These are phyloP conservation scores for Falcaria lacertinaria DNA, from an alignment of 2,888 invertebrate genomes.

Conservation along the genomic window DNA sequence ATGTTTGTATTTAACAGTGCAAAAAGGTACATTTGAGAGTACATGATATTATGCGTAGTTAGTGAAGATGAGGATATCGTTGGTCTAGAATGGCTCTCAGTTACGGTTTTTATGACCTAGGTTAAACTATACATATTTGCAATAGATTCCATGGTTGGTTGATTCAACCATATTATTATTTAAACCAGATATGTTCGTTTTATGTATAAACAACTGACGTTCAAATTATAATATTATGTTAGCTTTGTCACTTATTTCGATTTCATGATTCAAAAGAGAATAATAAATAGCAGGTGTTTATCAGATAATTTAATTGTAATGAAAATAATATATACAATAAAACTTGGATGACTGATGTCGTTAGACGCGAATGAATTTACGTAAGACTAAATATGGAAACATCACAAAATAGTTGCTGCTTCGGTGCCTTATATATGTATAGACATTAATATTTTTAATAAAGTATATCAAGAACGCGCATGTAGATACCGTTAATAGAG, in stretches of 20 bases:
- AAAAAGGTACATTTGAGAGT: background rate
- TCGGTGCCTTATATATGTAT: constrained; percentile 27
- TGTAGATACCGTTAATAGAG: too few species aligned
- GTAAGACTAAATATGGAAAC: background rate
- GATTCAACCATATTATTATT: too few species aligned
- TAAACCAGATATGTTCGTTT: too few species aligned
- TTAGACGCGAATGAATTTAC: background rate
- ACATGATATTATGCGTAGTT: too few species aligned
- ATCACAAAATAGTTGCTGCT: constrained; percentile 19
- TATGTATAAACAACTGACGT: too few species aligned
- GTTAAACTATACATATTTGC: too few species aligned
- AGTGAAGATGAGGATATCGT: background rate
- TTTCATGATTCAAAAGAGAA: background rate
- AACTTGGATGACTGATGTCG: constrained; percentile 1
- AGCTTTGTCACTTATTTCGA: too few species aligned
- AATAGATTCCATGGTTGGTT: too few species aligned
- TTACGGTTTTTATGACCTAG: too few species aligned
- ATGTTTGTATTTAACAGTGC: background rate
- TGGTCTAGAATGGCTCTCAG: background rate
- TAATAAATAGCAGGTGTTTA: background rate
- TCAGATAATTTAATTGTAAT: background rate
- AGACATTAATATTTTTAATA: constrained; percentile 6
- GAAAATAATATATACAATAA: background rate
- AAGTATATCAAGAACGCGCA: too few species aligned
- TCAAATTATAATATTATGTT: too few species aligned